Conservation (phyloP, 2,113 vertebrate species). For the Lethenteron reissneri region DNA sequence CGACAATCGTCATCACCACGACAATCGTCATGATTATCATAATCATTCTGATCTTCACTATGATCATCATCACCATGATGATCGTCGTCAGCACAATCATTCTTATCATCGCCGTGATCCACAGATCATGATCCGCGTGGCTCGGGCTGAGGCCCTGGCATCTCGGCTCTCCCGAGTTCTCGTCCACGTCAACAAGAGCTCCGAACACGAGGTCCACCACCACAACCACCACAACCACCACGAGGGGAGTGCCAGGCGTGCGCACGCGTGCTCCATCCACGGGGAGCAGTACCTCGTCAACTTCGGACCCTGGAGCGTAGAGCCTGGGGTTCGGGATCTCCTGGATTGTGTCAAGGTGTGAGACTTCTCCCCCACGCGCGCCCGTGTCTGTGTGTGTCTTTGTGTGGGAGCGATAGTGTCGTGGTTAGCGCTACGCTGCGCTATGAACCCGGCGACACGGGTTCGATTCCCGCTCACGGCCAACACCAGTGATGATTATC, state of each 20-base stretch:
- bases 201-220: conserved; percentile 24
- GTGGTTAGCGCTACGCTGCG: too few species aligned
- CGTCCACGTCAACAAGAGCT: conserved; percentile 36
- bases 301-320: conserved; percentile 63
- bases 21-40: too few species aligned
- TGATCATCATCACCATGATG: too few species aligned
- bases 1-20: too few species aligned
- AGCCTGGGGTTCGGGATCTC: conserved; percentile 24
- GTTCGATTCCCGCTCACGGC: too few species aligned
- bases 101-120: not conserved
- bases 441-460: too few species aligned
- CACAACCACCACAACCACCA: conserved; percentile 16
- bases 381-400: not conserved
- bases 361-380: not conserved
- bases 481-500: too few species aligned
- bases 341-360: conserved; percentile 40
- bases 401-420: too few species aligned
- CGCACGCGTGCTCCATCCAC: conserved; percentile 11
- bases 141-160: conserved; percentile 48
- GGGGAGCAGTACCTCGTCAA: conserved; percentile 51
- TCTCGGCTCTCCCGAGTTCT: conserved; percentile 33
- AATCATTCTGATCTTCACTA: too few species aligned
- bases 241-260: conserved; percentile 30
- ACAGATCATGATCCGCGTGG: conserved; percentile 39
- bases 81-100: too few species aligned